phyloP scores from a whole-genome alignment of 2,888 invertebrate genomes.

The Rambutsinella grinnellia region DNA sequence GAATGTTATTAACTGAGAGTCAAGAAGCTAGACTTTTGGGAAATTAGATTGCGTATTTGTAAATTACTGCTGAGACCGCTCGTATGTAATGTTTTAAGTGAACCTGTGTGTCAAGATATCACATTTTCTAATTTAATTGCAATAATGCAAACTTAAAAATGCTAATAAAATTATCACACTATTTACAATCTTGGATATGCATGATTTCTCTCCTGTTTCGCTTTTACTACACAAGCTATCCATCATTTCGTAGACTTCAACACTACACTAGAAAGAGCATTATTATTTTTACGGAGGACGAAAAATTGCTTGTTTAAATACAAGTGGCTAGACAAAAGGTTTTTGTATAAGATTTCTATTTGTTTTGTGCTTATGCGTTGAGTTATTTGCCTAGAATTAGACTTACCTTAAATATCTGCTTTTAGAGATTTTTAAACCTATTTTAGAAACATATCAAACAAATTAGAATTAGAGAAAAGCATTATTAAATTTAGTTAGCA shows the following conservation, averaged over 20 bases:
- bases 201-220: conserved; percentile 31
- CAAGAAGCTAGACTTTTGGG: no score
- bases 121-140: neutral
- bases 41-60: neutral
- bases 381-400: no score
- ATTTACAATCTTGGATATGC: conserved; percentile 30
- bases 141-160: neutral
- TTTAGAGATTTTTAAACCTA: no score
- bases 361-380: no score
- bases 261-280: neutral
- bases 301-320: no score
- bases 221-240: neutral
- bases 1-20: conserved; percentile 14
- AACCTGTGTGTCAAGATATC: no score
- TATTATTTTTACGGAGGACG: neutral
- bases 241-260: neutral
- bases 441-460: neutral
- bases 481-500: neutral
- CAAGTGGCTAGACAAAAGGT: no score
- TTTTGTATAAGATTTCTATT: no score
- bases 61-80: no score
- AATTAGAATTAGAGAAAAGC: neutral
- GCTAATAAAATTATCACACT: neutral
- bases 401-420: no score
- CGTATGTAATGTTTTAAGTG: no score